Evolutionary conservation across 2,113 vertebrate species (phyloP).

Genomic region (Illadopsis cleaveri): DNA sequence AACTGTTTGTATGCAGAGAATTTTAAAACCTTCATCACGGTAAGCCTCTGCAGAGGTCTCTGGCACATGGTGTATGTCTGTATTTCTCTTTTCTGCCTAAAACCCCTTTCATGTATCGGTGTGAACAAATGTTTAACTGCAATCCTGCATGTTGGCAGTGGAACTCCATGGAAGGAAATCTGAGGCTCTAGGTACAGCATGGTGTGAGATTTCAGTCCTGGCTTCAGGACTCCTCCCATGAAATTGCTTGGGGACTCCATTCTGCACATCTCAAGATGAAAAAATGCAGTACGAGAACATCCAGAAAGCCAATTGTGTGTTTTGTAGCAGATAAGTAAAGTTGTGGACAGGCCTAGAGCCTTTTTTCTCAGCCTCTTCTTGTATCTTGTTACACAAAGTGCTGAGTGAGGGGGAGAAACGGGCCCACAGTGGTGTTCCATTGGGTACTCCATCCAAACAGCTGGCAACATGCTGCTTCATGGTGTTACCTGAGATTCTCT

Average conservation of each 20-base stretch:
- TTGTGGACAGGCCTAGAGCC: neutral
- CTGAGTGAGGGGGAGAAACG: neutral
- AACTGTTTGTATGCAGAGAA: slow-evolving; percentile 74
- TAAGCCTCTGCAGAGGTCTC: slow-evolving; percentile 27
- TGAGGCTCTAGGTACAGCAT: neutral
- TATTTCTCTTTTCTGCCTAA: slow-evolving; percentile 54
- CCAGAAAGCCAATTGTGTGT: neutral
- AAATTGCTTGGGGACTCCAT: neutral
- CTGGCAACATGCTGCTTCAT: accelerated
- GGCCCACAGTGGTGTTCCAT: neutral
- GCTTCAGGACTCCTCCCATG: neutral
- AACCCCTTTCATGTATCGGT: neutral
- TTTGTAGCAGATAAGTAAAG: neutral
- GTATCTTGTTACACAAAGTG: neutral
- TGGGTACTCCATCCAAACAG: neutral
- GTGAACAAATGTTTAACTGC: neutral
- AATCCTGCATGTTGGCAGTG: neutral
- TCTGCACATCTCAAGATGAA: neutral
- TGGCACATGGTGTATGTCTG: neutral
- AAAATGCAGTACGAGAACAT: neutral
- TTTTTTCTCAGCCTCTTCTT: neutral
- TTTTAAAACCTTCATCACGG: slow-evolving; percentile 63
- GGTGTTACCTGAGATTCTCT: neutral
- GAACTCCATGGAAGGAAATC: neutral
- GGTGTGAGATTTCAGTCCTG: neutral